Evolutionary conservation across 2,888 invertebrate genomes (phyloP).

Genomic region (Phorcus lineatus): DNA sequence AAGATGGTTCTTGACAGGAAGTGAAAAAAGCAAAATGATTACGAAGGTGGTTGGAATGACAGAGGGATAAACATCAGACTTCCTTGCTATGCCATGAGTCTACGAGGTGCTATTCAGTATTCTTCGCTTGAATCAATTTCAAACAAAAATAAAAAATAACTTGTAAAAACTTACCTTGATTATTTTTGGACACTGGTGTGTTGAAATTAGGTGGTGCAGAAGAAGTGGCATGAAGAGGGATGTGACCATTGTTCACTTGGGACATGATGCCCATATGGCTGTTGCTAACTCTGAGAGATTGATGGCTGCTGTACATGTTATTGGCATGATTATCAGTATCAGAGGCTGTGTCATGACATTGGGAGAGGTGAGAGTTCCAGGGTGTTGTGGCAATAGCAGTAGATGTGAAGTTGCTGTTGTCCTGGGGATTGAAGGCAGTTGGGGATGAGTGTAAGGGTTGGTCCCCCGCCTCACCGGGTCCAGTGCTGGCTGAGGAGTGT

Average conservation of each 20-base stretch:
- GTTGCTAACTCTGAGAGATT: slow-evolving; percentile 37
- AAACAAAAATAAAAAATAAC: too few relatives aligned
- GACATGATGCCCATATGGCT: slow-evolving; percentile 39
- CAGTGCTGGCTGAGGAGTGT: background rate
- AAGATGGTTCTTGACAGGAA: too few relatives aligned
- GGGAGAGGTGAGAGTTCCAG: slow-evolving; percentile 11
- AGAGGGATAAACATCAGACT: too few relatives aligned
- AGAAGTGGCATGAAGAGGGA: slow-evolving; percentile 69
- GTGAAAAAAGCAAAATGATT: too few relatives aligned
- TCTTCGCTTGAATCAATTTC: too few relatives aligned
- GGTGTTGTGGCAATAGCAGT: background rate
- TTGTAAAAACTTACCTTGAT: slow-evolving; percentile 34
- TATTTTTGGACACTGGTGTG: slow-evolving; percentile 33
- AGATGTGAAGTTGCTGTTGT: background rate
- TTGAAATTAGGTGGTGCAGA: slow-evolving; percentile 72
- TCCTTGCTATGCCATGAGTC: too few relatives aligned
- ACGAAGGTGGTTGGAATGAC: too few relatives aligned
- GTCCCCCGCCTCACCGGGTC: background rate
- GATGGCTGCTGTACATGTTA: slow-evolving; percentile 29
- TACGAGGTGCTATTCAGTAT: too few relatives aligned
- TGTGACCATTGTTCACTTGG: slow-evolving; percentile 43
- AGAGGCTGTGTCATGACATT: slow-evolving; percentile 21
- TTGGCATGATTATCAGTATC: slow-evolving; percentile 16
- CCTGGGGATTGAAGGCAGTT: background rate
- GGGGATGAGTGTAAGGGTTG: background rate